Evolutionary conservation across 2,113 vertebrate genomes (phyloP), one percentile per base, ranked within the genome.

Genomic region (Barbus barbus): DNA sequence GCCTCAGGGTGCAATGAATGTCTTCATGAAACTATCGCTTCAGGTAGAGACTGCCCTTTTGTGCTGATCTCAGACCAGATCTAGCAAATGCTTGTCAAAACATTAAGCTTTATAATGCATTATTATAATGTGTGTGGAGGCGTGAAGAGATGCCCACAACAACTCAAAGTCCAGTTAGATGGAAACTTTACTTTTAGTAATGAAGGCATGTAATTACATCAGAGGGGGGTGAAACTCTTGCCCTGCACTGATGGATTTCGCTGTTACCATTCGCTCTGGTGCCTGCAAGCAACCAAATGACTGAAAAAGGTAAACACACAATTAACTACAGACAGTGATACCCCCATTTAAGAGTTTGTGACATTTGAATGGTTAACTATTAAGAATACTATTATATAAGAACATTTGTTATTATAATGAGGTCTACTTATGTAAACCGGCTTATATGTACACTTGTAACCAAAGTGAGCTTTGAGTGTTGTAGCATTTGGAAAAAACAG

Each of bases 1-100:
- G 33, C 53, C 76, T 61, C 20, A n/a, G 74, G 48, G 31, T 60
- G 76, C 12, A 14, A 41, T 60, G 53, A 36, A 60, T 24, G 76
- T 38, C 33, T 60, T 24, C 48, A 77, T 12, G 46, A 36, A 11
- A 36, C 51, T 56, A 22, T 58, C 7, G 53, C 76, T 78, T 78
- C 53, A 38, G 76, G 76, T 61, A 78, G 56, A 61, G 58, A 61
- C 33, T 41, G 76, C 13, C 56, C 56, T 61, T 78, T 61, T 60
- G 53, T 78, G 76, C 20, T 61, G 53, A 26, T 60, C 33, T 78
- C 16, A 13, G 33, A 41, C 33, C 33, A 60, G 76, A 41, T 60
- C 3, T 41, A 61, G 26, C 33, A 78, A 60, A 60, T 38, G 14
- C 13, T 41, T 61, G 33, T 78, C 33, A 61, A 78, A 60, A 24